Base-by-base conservation (phyloP, 2,797 vertebrate genomes). In the Pygocentrus nattereri region DNA sequence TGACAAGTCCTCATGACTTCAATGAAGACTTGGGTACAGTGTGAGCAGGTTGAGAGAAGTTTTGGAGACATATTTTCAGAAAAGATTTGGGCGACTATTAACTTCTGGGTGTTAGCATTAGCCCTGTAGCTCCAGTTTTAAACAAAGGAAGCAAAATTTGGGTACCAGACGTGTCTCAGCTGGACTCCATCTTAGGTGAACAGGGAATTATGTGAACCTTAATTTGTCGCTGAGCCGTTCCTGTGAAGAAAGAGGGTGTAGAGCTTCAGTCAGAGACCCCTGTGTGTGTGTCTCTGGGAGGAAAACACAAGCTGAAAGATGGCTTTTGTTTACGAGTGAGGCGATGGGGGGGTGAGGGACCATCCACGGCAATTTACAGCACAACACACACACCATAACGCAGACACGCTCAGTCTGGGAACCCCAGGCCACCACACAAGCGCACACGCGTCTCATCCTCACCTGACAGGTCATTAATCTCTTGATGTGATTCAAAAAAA, bases 301-400 rank as follows among this genome's bases (percentile, higher is more conserved):
- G 88, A 90, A 88, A 79, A 84, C 84, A 82, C 19, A 64, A 87
- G 85, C 88, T 85, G 88, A 84, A 85, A 74, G 84, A 84, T 80
- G 88, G 88, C 88, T 92, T 87, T 82, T 81, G 81, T 87, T 90
- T 93, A 88, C 71, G 79, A 84, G 81, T 76, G 82, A 80, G 87
- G 41, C 49, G 79, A 81, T 86, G 82, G 88, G 75, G 75, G 80
- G 85, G 84, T 82, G 87, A 80, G 19, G 25, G 44, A 84, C 78
- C 77, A 82, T 84, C 89, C 92, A 95, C 91, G 95, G 94, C 96
- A 95, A 96, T 96, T 96, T 92, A 96, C 95, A 89, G 87, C 75
- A 83, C 91, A 87, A 59, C 16, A 54, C 69, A 64, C 93, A 87
- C 90, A 88, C 92, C 41, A 44, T 44, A 44, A 91, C 93, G 92